Evolutionary conservation across 2,113 vertebrate genomes (phyloP).

Genomic region (Sprattus sprattus): DNA sequence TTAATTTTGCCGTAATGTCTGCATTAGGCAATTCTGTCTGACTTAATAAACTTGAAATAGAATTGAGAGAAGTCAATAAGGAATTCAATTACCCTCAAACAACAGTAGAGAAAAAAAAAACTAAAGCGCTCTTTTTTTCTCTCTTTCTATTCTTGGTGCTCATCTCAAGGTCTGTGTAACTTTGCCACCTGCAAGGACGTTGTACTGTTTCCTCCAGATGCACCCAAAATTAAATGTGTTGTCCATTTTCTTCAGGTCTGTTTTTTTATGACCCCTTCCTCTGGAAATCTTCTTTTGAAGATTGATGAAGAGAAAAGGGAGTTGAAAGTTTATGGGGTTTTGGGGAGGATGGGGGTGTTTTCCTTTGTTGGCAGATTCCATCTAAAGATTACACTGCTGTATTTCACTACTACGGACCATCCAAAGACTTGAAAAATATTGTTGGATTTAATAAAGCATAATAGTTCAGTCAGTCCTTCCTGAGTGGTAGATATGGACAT

Average conservation of each 20-base stretch:
- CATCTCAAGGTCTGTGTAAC: constrained; percentile 18
- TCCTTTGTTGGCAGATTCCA: background rate
- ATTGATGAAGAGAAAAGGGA: background rate
- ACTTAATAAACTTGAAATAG: constrained; percentile 74
- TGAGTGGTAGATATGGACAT: background rate
- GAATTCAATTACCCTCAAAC: constrained; percentile 71
- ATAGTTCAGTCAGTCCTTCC: constrained; percentile 7
- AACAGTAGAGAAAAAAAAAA: constrained; percentile 51
- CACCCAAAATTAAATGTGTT: background rate
- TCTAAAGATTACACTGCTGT: background rate
- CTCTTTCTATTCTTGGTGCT: constrained; percentile 23
- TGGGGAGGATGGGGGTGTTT: background rate
- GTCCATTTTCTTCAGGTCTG: constrained; percentile 4
- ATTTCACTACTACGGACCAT: background rate
- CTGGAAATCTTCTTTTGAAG: background rate
- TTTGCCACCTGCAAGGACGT: constrained; percentile 59
- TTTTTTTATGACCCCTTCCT: background rate
- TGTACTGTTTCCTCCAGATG: constrained; percentile 24
- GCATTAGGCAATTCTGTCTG: constrained; percentile 67
- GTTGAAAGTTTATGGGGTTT: background rate
- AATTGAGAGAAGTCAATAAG: constrained; percentile 75
- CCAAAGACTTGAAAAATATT: background rate
- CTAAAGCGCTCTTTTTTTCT: constrained; percentile 41
- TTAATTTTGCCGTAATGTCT: constrained; percentile 73
- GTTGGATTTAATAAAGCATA: background rate